A percentile compares a stretch with the other conserved stretches of the same genome.
Evolutionary conservation across 2,888 invertebrate genomes (phyloP).

Genomic region (Drosophila austrosaltans): DNA sequence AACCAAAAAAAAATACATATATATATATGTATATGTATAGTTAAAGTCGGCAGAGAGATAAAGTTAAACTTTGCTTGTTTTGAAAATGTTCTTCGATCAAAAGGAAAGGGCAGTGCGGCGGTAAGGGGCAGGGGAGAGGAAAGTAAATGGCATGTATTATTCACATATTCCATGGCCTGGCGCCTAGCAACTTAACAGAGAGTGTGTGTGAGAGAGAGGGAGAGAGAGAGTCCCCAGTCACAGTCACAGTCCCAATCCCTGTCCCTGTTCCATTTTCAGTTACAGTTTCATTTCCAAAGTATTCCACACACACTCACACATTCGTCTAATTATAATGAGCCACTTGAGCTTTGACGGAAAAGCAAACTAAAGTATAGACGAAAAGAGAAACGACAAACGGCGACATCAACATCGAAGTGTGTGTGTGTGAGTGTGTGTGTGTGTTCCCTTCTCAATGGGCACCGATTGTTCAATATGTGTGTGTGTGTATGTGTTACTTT

Average conservation of each 20-base stretch:
- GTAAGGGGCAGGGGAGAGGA: too few species aligned
- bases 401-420: not conserved
- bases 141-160: slow-evolving; percentile 23
- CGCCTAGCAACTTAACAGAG: slow-evolving; percentile 55
- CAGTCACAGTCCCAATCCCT: not conserved
- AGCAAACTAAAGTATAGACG: slow-evolving; percentile 14
- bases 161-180: slow-evolving; percentile 28
- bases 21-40: too few species aligned
- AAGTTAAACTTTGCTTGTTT: slow-evolving; percentile 1
- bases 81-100: not conserved
- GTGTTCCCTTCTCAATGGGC: slow-evolving; percentile 49
- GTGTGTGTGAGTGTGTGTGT: slow-evolving; percentile 22
- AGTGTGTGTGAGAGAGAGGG: too few species aligned
- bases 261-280: not conserved
- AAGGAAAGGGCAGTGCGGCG: not conserved
- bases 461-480: slow-evolving; percentile 48
- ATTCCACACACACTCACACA: not conserved
- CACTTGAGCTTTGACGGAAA: slow-evolving; percentile 62
- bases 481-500: not conserved
- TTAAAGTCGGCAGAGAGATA: not conserved
- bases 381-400: not conserved
- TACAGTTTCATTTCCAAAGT: too few species aligned
- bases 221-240: not conserved
- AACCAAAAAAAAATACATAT: not conserved
- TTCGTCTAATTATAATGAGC: slow-evolving; percentile 54